Percentiles rank a stretch among this genome's conserved stretches.
These are phyloP conservation scores for Entelurus aequoreus DNA, from an alignment of 2,113 vertebrate species.

Conservation along the genomic window DNA sequence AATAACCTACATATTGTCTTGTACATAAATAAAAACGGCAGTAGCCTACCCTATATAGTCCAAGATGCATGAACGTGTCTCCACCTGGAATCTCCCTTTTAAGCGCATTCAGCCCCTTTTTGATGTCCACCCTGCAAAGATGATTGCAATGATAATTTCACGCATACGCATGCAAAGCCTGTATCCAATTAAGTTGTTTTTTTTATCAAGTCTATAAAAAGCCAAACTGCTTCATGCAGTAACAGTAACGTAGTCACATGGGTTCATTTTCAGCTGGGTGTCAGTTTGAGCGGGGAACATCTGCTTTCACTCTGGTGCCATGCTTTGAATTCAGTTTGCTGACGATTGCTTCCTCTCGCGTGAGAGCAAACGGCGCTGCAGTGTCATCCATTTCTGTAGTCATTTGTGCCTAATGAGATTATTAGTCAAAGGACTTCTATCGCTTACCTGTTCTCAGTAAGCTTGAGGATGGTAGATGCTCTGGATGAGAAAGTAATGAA, in stretches of 20 bases:
- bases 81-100: conserved; percentile 77
- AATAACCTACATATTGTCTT: background rate
- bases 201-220: background rate
- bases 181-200: background rate
- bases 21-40: background rate
- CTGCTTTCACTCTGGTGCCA: conserved; percentile 23
- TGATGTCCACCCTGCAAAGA: conserved; percentile 75
- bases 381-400: conserved; percentile 3
- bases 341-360: conserved; percentile 13
- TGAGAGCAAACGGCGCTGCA: conserved; percentile 1
- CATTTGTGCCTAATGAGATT: background rate
- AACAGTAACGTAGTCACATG: background rate
- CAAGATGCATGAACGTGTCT: conserved; percentile 83
- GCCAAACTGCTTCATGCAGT: background rate
- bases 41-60: conserved; percentile 66
- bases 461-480: conserved; percentile 76
- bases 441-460: conserved; percentile 83
- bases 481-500: conserved; percentile 85
- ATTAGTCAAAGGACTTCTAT: background rate
- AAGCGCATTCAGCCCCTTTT: conserved; percentile 74
- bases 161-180: background rate
- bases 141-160: background rate
- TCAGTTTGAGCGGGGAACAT: conserved; percentile 5
- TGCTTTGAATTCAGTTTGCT: conserved; percentile 13
- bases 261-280: background rate